Evolutionary conservation across 2,888 invertebrate genomes (phyloP).

Genomic region (Smittia aterrima): DNA sequence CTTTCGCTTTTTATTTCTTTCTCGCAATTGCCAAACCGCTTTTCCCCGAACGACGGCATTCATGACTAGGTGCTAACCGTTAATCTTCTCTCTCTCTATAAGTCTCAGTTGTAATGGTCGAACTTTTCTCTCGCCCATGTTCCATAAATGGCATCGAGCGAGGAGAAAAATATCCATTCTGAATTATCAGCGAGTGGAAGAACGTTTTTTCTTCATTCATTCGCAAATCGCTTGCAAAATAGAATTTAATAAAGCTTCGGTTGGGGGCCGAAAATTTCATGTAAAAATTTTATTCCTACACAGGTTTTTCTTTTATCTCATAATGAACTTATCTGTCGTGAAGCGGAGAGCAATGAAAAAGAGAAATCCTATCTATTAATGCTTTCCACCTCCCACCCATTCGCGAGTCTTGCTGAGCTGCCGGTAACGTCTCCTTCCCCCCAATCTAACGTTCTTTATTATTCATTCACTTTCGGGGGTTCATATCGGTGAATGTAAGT

Average conservation of each 20-base stretch:
- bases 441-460: background rate
- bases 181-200: background rate
- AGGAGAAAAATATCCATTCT: slow-evolving; percentile 10
- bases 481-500: background rate
- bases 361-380: slow-evolving; percentile 13
- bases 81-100: slow-evolving; percentile 28
- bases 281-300: slow-evolving; percentile 21
- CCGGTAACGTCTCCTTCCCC: slow-evolving; percentile 12
- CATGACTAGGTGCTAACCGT: slow-evolving; percentile 29
- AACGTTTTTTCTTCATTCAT: background rate
- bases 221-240: background rate
- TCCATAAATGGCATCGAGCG: slow-evolving; percentile 2
- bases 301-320: slow-evolving; percentile 19
- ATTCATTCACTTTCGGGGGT: slow-evolving; percentile 22
- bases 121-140: background rate
- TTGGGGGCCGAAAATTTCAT: background rate
- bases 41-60: slow-evolving; percentile 15
- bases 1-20: slow-evolving; percentile 9
- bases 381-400: background rate
- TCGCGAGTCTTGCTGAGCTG: slow-evolving; percentile 19
- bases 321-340: slow-evolving; percentile 25
- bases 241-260: background rate
- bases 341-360: background rate
- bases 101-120: slow-evolving; percentile 5
- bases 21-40: slow-evolving; percentile 9